These are phyloP conservation scores for Conistra vaccinii DNA, from an alignment of 2,888 invertebrate species.

Conservation along the genomic window DNA sequence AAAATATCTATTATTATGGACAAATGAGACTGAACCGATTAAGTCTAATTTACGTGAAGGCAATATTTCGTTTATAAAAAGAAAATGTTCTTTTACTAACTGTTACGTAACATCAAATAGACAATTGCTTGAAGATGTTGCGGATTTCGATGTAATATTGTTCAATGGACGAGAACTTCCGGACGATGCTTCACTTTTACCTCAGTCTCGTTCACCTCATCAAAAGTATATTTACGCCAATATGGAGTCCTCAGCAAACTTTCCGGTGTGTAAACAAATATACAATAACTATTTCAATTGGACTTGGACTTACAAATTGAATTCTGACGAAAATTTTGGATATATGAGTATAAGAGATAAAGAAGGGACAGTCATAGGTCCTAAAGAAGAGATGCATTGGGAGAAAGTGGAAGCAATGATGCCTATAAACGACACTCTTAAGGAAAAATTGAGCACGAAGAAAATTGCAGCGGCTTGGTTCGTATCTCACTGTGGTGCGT, in stretches of 20 bases:
- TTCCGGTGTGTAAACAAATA: slow-evolving; percentile 69
- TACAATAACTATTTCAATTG: slow-evolving; percentile 77
- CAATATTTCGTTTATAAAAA: slow-evolving; percentile 71
- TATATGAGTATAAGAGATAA: slow-evolving; percentile 73
- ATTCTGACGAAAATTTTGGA: slow-evolving; percentile 74
- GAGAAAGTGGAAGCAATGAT: slow-evolving; percentile 70
- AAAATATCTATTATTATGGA: slow-evolving; percentile 80
- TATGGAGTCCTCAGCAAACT: slow-evolving; percentile 75
- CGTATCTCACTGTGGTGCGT: slow-evolving; percentile 76
- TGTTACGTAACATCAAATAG: slow-evolving; percentile 78
- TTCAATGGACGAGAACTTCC: slow-evolving; percentile 77
- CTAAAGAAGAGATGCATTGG: slow-evolving; percentile 75
- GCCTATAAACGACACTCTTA: slow-evolving; percentile 70
- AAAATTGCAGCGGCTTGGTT: slow-evolving; percentile 80
- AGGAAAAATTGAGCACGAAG: slow-evolving; percentile 70
- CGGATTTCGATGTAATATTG: slow-evolving; percentile 76
- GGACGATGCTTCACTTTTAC: slow-evolving; percentile 55
- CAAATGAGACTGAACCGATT: slow-evolving; percentile 69
- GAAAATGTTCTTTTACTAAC: slow-evolving; percentile 75
- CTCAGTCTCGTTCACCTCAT: slow-evolving; percentile 68
- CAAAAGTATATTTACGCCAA: slow-evolving; percentile 62
- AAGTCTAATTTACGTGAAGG: slow-evolving; percentile 70
- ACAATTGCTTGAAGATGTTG: slow-evolving; percentile 67
- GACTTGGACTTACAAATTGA: slow-evolving; percentile 79
- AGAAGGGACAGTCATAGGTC: slow-evolving; percentile 70